Percentiles rank a stretch among this genome's conserved stretches.
These are phyloP conservation scores for Ameiurus melas DNA, from an alignment of 2,113 vertebrate species.

Conservation along the genomic window DNA sequence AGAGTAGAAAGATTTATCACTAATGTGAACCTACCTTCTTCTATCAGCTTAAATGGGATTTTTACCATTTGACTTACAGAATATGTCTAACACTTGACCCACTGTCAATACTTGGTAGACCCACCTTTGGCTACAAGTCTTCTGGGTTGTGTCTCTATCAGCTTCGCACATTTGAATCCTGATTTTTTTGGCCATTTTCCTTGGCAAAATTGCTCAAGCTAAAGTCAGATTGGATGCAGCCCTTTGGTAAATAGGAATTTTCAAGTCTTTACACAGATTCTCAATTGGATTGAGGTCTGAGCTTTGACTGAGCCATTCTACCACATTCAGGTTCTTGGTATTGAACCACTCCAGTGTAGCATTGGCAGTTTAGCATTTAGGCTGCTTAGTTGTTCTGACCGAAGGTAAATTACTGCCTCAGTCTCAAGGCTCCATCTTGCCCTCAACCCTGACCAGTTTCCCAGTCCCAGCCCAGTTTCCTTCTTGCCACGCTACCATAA, in stretches of 20 bases:
- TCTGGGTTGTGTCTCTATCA: background rate
- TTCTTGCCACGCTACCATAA: no score
- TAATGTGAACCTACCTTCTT: background rate
- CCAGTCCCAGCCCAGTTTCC: no score
- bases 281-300: no score
- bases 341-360: no score
- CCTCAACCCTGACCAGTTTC: no score
- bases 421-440: no score
- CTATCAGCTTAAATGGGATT: background rate
- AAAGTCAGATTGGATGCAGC: background rate
- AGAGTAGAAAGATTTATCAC: background rate
- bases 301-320: no score
- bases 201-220: background rate
- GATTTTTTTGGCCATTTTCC: no score
- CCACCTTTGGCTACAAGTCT: background rate
- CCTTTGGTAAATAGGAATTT: background rate
- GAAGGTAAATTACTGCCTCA: no score
- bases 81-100: background rate
- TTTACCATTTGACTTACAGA: background rate
- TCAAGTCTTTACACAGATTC: background rate
- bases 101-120: background rate
- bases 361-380: no score
- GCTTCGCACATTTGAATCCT: background rate
- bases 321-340: no score
- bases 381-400: no score